Base-by-base conservation (phyloP, 2,797 vertebrate genomes). In the Hafferia zeledoni region DNA sequence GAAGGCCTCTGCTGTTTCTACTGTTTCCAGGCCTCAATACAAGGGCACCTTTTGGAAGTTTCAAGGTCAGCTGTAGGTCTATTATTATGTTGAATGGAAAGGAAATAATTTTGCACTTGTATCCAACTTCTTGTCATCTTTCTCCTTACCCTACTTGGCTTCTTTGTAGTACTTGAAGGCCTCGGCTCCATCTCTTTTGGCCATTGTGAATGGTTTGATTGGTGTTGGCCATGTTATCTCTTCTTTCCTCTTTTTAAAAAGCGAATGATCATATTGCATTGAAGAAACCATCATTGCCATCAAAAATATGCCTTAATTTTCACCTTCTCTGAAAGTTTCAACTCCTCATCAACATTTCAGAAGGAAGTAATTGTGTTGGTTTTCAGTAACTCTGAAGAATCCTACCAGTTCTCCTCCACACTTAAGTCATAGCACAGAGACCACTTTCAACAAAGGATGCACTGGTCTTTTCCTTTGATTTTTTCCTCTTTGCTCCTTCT, bases 51-150 rank as follows among this genome's bases (percentile, higher is more conserved):
- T 97, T 97, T 96, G 96, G 95, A 97, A 97, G 94, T 96, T 95
- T 97, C 92, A 97, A 97, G 97, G 96, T 96, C 95, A 97, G 96
- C 94, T 95, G 90, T 97, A 94, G 93, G 96, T 95, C 95, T 97
- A 97, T 97, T 97, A 95, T 97, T 97, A 97, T 96, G 87, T 85
- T 96, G 96, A 97, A 97, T 96, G 95, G 95, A 96, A 96, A 97
- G 90, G 94, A 95, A 96, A 97, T 97, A 96, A 96, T 97, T 97
- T 97, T 94, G 87, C 83, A 94, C 95, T 96, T 94, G 92, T 93
- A 96, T 95, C 94, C 85, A 95, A 95, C 89, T 93, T 86, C 93
- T 95, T 97, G 94, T 95, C 90, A 97, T 96, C 96, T 97, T 95
- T 97, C 95, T 97, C 94, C 96, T 95, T 95, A 96, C 82, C 93